Percentiles rank a stretch among this genome's conserved stretches.
Evolutionary conservation across 2,797 vertebrate species (phyloP).

Genomic region (Myotis daubentonii): DNA sequence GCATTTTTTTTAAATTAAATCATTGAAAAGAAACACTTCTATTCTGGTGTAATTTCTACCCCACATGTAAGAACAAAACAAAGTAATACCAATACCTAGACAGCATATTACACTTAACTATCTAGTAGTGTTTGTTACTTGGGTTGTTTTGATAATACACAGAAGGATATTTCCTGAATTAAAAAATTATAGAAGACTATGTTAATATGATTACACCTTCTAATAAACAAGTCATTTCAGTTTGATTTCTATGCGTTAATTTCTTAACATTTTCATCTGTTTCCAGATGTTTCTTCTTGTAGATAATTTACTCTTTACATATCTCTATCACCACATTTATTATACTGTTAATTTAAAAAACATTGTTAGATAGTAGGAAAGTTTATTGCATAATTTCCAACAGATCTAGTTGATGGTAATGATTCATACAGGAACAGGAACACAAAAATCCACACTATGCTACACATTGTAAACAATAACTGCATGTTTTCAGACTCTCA

Average conservation of each 20-base stretch:
- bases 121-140: not conserved
- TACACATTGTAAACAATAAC: not conserved
- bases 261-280: not conserved
- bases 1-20: constrained; percentile 75
- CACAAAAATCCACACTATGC: not conserved
- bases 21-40: constrained; percentile 77
- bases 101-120: constrained; percentile 16
- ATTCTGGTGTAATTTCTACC: constrained; percentile 62
- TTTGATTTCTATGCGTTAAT: not conserved
- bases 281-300: not conserved
- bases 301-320: not conserved
- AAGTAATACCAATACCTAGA: not conserved
- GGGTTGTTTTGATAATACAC: not conserved
- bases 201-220: not conserved
- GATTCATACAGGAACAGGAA: not conserved
- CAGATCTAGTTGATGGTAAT: not conserved
- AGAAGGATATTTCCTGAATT: not conserved
- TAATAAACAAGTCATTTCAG: constrained; percentile 41
- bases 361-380: not conserved
- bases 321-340: not conserved
- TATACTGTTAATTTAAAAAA: constrained; percentile 37
- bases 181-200: constrained; percentile 37
- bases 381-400: not conserved
- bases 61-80: constrained; percentile 35
- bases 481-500: not conserved